These are phyloP conservation scores for Corythoichthys haematopterus DNA, from an alignment of 2,113 vertebrate genomes.

Conservation along the genomic window DNA sequence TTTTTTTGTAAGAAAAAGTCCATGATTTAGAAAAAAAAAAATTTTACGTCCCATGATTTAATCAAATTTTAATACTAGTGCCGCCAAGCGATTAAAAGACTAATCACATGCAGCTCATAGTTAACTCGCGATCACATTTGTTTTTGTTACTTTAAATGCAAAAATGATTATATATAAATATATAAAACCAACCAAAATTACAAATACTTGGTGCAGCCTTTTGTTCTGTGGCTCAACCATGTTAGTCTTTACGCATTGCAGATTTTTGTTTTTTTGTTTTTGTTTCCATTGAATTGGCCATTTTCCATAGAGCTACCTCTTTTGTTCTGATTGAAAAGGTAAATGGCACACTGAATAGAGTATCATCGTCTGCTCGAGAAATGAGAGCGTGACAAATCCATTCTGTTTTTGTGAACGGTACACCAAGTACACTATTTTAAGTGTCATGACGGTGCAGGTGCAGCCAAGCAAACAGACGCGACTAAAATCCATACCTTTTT, in stretches of 20 bases:
- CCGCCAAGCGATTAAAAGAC: no score
- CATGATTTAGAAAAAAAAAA: no score
- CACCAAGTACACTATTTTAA: conserved; percentile 10
- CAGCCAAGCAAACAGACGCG: conserved; percentile 10
- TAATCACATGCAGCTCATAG: no score
- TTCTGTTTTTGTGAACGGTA: neutral
- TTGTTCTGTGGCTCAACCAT: neutral
- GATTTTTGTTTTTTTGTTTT: no score
- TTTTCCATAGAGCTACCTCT: conserved; percentile 1
- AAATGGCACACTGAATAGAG: conserved; percentile 9
- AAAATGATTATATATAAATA: no score
- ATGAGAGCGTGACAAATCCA: conserved; percentile 1
- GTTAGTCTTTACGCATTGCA: neutral
- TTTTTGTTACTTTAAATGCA: no score
- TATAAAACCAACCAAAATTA: no score
- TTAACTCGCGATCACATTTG: no score
- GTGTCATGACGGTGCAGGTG: conserved; percentile 10
- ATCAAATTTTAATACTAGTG: no score
- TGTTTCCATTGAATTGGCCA: neutral
- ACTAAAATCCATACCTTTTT: conserved; percentile 17
- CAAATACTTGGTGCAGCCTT: no score
- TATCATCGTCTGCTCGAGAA: conserved; percentile 23
- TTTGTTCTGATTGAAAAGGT: conserved; percentile 1
- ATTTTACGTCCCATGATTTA: no score
- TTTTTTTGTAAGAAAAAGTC: no score